Evolutionary conservation across 2,888 invertebrate species (phyloP), one percentile per base, ranked within the genome.

Genomic region (Macropis europaea): DNA sequence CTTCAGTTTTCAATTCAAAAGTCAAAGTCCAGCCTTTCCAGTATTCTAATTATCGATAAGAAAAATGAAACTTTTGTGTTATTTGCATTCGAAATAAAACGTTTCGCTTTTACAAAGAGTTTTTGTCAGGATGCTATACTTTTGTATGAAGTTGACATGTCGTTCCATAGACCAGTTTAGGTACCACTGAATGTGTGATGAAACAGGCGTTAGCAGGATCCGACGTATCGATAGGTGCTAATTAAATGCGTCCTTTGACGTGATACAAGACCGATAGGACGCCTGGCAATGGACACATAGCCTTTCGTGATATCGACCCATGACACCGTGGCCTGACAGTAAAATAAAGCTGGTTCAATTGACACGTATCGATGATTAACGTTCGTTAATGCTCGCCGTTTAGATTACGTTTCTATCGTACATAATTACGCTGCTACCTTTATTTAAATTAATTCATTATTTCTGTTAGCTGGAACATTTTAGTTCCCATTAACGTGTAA

Each of bases 241-340:
- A 85, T 85, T 84, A 84, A 84, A 84, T 81, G 80, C 78, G 77
- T 60, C 81, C 85, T 84, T 85, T 84, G 83, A 85, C 73, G 79
- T 50, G 75, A 64, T 42, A 57, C 73, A 73, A 81, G 67, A 66
- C 67, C 70, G 42, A 67, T 54, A 53, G 53, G 60, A 36, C 68
- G 60, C 63, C 79, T 69, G 62, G 62, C 48, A 54, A 61, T 70
- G 63, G 63, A 60, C 64, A 72, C 62, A 45, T n/a, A n/a, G n/a
- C 79, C 77, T 71, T 69, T 75, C 54, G 63, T 63, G 54, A 71
- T 73, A 76, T 75, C 45, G 80, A 80, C 81, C 73, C 56, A 45
- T 45, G 50, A 28, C 32, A 28, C 15, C 42, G 24, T 32, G n/a
- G 45, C 42, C 54, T 36, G 59, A 47, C 42, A 17, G 26, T 42